Evolutionary conservation across 2,888 invertebrate genomes (phyloP).

Genomic region (Nomada hirtipes): DNA sequence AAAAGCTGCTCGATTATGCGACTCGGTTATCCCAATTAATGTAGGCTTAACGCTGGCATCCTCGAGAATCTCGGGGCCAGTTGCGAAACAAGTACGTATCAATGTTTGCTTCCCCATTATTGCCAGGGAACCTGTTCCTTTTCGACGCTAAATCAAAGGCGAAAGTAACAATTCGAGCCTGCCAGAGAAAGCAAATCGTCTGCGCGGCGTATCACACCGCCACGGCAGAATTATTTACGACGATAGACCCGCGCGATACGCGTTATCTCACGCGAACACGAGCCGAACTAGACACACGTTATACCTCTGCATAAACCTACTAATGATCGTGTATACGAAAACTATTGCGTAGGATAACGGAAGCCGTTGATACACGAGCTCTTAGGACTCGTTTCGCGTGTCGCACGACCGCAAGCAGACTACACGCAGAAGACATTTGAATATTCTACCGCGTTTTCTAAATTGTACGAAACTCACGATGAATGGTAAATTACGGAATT

Average conservation of each 20-base stretch:
- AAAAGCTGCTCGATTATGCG: constrained; percentile 2
- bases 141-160: constrained; percentile 28
- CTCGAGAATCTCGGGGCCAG: not conserved
- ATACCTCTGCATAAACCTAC: not conserved
- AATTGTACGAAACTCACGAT: too few species aligned
- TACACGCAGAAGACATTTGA: too few species aligned
- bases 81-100: constrained; percentile 25
- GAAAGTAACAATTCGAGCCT: constrained; percentile 38
- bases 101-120: constrained; percentile 13
- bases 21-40: constrained; percentile 2
- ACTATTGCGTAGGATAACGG: not conserved
- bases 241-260: not conserved
- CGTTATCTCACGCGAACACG: not conserved
- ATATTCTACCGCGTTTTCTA: too few species aligned
- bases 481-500: too few species aligned
- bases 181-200: constrained; percentile 37
- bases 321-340: not conserved
- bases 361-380: not conserved
- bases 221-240: constrained; percentile 7
- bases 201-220: not conserved
- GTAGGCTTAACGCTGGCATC: not conserved
- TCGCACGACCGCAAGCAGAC: too few species aligned
- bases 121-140: constrained; percentile 23
- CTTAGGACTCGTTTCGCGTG: not conserved
- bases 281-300: not conserved